Evolutionary conservation across 2,113 vertebrate species (phyloP).

Genomic region (Nettapus auritus): DNA sequence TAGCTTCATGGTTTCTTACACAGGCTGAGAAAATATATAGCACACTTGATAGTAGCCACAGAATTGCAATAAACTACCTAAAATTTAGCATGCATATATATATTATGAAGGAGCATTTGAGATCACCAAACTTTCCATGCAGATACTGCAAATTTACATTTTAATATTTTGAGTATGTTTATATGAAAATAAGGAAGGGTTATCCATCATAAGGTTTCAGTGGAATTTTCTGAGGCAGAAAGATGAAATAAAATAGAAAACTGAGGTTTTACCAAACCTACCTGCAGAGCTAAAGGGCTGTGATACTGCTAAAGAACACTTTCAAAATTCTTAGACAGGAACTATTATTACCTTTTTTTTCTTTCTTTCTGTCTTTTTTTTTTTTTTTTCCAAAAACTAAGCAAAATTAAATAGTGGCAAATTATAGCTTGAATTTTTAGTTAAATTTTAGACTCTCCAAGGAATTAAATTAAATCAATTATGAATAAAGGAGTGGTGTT

Average conservation of each 20-base stretch:
- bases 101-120: not conserved
- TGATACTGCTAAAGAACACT: not conserved
- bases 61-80: not conserved
- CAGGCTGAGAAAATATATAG: not conserved
- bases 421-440: not conserved
- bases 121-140: not conserved
- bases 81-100: not conserved
- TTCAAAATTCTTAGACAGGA: not conserved
- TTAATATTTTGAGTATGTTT: not conserved
- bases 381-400: not conserved
- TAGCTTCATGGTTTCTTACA: not conserved
- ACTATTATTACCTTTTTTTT: not conserved
- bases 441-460: not conserved
- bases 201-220: not conserved
- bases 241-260: not conserved
- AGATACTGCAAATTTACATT: not conserved
- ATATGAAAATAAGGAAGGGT: not conserved
- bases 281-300: not conserved
- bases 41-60: not conserved
- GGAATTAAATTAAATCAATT: conserved; percentile 7
- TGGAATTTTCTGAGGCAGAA: not conserved
- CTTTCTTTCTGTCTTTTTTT: not conserved
- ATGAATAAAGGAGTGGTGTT: not conserved
- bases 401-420: not conserved
- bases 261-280: not conserved